These are phyloP conservation scores for Aporophyla lueneburgensis DNA, from an alignment of 2,888 invertebrate genomes.

Conservation along the genomic window DNA sequence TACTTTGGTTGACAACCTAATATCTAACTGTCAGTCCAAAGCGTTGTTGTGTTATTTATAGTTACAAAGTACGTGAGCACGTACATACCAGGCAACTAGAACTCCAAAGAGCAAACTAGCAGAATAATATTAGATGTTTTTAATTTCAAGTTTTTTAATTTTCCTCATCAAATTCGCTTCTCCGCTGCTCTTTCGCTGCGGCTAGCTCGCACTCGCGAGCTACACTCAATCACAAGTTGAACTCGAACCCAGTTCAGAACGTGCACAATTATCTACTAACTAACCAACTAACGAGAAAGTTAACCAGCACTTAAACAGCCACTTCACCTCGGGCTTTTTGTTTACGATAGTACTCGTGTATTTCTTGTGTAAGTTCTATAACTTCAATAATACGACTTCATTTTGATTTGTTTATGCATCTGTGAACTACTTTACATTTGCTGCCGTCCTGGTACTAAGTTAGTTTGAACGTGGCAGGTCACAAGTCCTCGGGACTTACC, in stretches of 20 bases:
- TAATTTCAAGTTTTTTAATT: conserved; percentile 42
- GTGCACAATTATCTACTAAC: conserved; percentile 74
- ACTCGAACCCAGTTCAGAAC: conserved; percentile 68
- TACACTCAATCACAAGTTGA: conserved; percentile 72
- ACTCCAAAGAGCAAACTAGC: conserved; percentile 3
- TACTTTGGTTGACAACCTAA: conserved; percentile 45
- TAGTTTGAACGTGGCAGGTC: neutral
- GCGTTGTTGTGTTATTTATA: conserved; percentile 46
- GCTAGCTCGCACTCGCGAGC: conserved; percentile 58
- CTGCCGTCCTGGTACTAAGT: conserved; percentile 51
- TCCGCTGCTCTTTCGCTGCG: conserved; percentile 40
- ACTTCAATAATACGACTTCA: conserved; percentile 52
- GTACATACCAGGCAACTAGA: conserved; percentile 29
- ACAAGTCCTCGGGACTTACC: conserved; percentile 1
- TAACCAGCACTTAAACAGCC: conserved; percentile 69
- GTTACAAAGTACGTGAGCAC: conserved; percentile 25
- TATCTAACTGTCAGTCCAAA: conserved; percentile 36
- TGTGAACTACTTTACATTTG: conserved; percentile 47
- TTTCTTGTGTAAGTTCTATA: conserved; percentile 56
- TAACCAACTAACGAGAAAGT: conserved; percentile 71
- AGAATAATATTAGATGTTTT: conserved; percentile 34
- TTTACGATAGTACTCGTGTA: conserved; percentile 64
- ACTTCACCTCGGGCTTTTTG: conserved; percentile 64
- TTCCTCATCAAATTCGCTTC: conserved; percentile 46
- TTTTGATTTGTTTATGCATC: conserved; percentile 66